Percentiles rank a stretch among this genome's conserved stretches.
Evolutionary conservation across 2,888 invertebrate genomes (phyloP).

Genomic region (Tinea trinotella): DNA sequence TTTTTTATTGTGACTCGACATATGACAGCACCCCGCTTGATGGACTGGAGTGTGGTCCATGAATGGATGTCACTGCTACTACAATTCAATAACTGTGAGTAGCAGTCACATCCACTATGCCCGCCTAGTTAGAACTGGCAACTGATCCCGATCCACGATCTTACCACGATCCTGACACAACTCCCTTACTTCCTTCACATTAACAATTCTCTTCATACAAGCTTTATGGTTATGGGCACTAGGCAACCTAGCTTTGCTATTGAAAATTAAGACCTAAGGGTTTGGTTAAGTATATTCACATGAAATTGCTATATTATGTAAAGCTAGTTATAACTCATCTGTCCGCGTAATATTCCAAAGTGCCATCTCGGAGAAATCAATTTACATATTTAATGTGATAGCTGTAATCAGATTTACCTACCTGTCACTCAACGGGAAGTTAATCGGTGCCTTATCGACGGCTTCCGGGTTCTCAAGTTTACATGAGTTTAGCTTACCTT

Average conservation of each 20-base stretch:
- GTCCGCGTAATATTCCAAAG: slow-evolving; percentile 39
- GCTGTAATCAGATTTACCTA: slow-evolving; percentile 23
- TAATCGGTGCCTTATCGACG: not conserved
- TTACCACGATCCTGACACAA: too few relatives aligned
- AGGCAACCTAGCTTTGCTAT: too few relatives aligned
- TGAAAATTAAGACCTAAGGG: too few relatives aligned
- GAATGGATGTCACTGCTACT: too few relatives aligned
- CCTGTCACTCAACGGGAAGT: slow-evolving; percentile 1
- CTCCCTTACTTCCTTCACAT: too few relatives aligned
- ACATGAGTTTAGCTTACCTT: not conserved
- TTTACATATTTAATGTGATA: slow-evolving; percentile 35
- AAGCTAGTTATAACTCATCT: slow-evolving; percentile 11
- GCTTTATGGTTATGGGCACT: too few relatives aligned
- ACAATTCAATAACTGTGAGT: too few relatives aligned
- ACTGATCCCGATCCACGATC: too few relatives aligned
- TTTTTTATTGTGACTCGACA: not conserved
- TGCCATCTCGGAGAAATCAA: slow-evolving; percentile 35
- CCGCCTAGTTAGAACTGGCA: not conserved
- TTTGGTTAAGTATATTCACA: not conserved
- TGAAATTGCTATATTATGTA: not conserved
- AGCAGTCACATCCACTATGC: not conserved
- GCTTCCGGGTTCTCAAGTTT: not conserved
- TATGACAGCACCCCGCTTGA: too few relatives aligned
- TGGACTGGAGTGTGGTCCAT: too few relatives aligned
- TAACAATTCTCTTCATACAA: too few relatives aligned